Evolutionary conservation across 2,113 vertebrate genomes (phyloP).

Genomic region (Ictidomys tridecemlineatus): DNA sequence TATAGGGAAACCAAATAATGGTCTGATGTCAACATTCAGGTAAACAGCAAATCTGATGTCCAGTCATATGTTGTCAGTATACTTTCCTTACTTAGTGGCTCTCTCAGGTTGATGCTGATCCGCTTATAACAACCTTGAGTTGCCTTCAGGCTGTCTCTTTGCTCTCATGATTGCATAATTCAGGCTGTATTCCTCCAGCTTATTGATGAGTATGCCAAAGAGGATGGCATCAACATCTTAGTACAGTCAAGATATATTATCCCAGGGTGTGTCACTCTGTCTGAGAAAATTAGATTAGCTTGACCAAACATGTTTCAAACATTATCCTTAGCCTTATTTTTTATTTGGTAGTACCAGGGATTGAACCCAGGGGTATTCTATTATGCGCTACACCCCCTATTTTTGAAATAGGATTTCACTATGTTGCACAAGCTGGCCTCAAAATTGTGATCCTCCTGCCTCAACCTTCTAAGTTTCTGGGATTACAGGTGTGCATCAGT

Average conservation of each 20-base stretch:
- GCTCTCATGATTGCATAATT: background rate
- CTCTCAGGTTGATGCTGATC: background rate
- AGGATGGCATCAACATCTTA: background rate
- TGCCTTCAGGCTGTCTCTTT: slow-evolving; percentile 14
- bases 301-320: background rate
- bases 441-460: too few relatives aligned
- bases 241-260: slow-evolving; percentile 14
- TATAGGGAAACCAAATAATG: background rate
- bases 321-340: background rate
- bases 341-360: too few relatives aligned
- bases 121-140: background rate
- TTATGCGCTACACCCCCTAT: too few relatives aligned
- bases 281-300: slow-evolving; percentile 35
- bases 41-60: background rate
- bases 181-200: background rate
- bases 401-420: too few relatives aligned
- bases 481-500: too few relatives aligned
- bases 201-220: background rate
- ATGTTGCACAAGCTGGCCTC: too few relatives aligned
- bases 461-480: too few relatives aligned
- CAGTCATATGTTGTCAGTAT: background rate
- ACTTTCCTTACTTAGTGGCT: background rate
- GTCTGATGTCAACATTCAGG: background rate
- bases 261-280: background rate
- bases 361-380: too few relatives aligned